Evolutionary conservation across 2,113 vertebrate species (phyloP), one percentile per base, ranked within the genome.

Genomic region (Erythrolamprus reginae): DNA sequence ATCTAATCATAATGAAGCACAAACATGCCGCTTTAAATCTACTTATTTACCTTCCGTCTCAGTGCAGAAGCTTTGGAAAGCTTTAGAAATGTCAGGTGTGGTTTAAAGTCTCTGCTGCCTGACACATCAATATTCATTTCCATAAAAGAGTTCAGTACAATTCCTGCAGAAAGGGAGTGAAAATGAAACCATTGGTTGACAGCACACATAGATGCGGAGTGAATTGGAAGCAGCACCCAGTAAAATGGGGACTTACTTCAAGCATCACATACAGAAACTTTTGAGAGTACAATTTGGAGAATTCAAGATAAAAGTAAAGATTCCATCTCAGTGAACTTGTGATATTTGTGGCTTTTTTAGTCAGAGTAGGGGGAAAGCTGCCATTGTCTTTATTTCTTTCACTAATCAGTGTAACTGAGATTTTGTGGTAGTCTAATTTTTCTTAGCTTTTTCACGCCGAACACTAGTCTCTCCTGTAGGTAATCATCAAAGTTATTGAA

Each of bases 41-140:
- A 1, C 0, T 38, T 93, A 91, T 95, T 96, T 94, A 95, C 95
- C 91, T 82, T 95, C 91, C 90, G 94, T 92, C 91, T 96, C 42
- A 95, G 51, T 1, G 90, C 94, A 90, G 94, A 91, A 58, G 65
- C 94, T 96, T 96, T 96, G 70, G 94, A 95, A 4, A 95, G 95
- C 92, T 97, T 93, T 84, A 97, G 88, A 89, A 96, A 95, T 26
- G 90, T 96, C 93, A 97, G 95, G 89, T 97, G 97, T 88, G 96
- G 96, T 53, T 92, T 95, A 92, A 97, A 97, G 48, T 90, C 88
- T 82, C 96, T 96, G 61, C 93, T 96, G 65, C 91, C 95, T 70
- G 90, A 93, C 85, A 96, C 52, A 42, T 96, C 28, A 0, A 93
- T 85, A 87, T 92, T 95, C 93, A 92, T 93, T 89, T 95, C 90